Evolutionary conservation across 1,140 invertebrate genomes (phyloP).

Genomic region (Mactra quadrangularis): DNA sequence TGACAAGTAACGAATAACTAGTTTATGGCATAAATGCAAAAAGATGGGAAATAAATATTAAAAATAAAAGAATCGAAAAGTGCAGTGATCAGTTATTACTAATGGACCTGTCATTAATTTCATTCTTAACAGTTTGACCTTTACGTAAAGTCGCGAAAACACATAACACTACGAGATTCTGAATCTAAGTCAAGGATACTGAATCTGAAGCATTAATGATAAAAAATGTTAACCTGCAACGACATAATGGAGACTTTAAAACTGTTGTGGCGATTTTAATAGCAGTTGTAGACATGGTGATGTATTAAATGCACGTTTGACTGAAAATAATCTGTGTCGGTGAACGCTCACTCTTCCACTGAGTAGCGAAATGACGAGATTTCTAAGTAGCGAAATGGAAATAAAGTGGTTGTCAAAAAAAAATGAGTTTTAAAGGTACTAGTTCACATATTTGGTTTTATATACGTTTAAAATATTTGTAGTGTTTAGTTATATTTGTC

Average conservation of each 20-base stretch:
- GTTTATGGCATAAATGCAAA: too few species aligned
- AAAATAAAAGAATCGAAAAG: too few species aligned
- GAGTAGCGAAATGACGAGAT: too few species aligned
- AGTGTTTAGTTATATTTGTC: too few species aligned
- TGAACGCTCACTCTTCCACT: too few species aligned
- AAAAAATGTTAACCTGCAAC: slow-evolving; percentile 1
- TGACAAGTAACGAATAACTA: too few species aligned
- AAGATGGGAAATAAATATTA: too few species aligned
- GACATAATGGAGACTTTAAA: slow-evolving; percentile 7
- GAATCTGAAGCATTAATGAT: not conserved
- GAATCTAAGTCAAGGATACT: not conserved
- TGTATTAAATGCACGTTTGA: not conserved
- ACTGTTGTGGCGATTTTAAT: not conserved
- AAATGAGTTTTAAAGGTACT: not conserved
- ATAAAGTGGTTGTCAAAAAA: not conserved
- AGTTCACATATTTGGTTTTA: too few species aligned
- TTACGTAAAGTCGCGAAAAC: slow-evolving; percentile 32
- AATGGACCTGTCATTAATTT: too few species aligned
- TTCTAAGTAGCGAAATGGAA: too few species aligned
- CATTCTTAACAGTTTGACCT: slow-evolving; percentile 30
- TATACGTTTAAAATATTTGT: too few species aligned
- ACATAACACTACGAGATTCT: not conserved
- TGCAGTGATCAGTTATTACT: too few species aligned
- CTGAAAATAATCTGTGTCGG: not conserved
- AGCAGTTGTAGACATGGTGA: slow-evolving; percentile 4